These are phyloP conservation scores for Temnothorax curvispinosus DNA, from an alignment of 1,140 invertebrate genomes.

Conservation along the genomic window DNA sequence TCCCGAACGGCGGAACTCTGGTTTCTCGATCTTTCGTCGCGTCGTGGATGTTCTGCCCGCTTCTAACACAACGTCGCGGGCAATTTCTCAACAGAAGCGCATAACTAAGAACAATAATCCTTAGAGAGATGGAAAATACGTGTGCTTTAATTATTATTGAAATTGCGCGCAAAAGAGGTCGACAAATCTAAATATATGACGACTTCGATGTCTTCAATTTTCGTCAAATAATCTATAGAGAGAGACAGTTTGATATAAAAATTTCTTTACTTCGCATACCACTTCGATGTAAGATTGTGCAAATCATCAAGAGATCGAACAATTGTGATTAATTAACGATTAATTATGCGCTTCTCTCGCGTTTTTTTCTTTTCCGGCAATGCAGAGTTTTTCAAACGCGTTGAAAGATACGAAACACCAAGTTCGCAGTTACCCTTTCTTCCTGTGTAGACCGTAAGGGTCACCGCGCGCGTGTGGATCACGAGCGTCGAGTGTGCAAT, in stretches of 20 bases:
- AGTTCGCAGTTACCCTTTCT: conserved; percentile 46
- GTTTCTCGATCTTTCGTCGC: conserved; percentile 33
- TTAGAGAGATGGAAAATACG: background rate
- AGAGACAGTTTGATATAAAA: background rate
- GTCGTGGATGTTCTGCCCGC: background rate
- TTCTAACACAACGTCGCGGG: background rate
- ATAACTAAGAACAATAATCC: background rate
- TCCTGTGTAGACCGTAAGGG: conserved; percentile 28
- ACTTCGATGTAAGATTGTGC: background rate
- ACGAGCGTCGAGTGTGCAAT: background rate
- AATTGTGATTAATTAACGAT: background rate
- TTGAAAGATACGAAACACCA: conserved; percentile 30
- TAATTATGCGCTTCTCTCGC: background rate
- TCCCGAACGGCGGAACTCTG: conserved; percentile 32
- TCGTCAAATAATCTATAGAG: background rate
- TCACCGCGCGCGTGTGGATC: conserved; percentile 34
- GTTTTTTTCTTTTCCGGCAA: too few relatives aligned
- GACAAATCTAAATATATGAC: background rate
- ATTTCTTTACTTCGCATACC: background rate
- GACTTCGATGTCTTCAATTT: conserved; percentile 7
- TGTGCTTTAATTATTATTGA: background rate
- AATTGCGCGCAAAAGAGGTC: background rate
- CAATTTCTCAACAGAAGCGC: background rate
- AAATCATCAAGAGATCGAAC: background rate
- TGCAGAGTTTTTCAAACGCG: conserved; percentile 8